Conservation (phyloP, 1,140 invertebrate species). For the Sminthurinus signatus region DNA sequence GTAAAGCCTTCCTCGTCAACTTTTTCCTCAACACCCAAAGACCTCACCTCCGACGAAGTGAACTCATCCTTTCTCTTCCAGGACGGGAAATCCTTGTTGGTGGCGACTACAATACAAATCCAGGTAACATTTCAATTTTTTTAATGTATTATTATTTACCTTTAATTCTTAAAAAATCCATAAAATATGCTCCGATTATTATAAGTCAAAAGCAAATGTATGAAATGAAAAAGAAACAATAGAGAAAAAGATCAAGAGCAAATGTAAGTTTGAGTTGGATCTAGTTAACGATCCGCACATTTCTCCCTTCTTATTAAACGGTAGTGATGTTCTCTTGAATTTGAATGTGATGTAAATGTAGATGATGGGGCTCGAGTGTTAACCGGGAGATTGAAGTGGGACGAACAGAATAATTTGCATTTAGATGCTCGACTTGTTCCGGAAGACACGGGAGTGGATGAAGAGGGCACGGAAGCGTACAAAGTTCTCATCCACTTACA, state of each 20-base stretch:
- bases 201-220: not conserved
- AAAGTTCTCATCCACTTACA: slow-evolving; percentile 26
- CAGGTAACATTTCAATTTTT: slow-evolving; percentile 2
- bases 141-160: no score
- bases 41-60: not conserved
- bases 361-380: slow-evolving; percentile 27
- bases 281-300: no score
- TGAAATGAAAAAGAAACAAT: no score
- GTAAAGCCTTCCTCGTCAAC: slow-evolving; percentile 29
- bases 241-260: no score
- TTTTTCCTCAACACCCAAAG: slow-evolving; percentile 20
- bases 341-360: no score
- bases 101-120: slow-evolving; percentile 12
- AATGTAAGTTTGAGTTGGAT: no score
- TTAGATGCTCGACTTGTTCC: slow-evolving; percentile 32
- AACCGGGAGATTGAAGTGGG: slow-evolving; percentile 31
- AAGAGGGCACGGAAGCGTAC: slow-evolving; percentile 18
- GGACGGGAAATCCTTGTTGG: slow-evolving; percentile 16
- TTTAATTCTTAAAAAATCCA: no score
- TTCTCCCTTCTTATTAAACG: no score
- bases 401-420: slow-evolving; percentile 30
- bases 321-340: no score
- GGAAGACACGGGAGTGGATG: not conserved
- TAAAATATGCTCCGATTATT: not conserved
- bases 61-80: slow-evolving; percentile 16